Conservation (phyloP, 2,113 vertebrate species). For the Ranitomeya variabilis region DNA sequence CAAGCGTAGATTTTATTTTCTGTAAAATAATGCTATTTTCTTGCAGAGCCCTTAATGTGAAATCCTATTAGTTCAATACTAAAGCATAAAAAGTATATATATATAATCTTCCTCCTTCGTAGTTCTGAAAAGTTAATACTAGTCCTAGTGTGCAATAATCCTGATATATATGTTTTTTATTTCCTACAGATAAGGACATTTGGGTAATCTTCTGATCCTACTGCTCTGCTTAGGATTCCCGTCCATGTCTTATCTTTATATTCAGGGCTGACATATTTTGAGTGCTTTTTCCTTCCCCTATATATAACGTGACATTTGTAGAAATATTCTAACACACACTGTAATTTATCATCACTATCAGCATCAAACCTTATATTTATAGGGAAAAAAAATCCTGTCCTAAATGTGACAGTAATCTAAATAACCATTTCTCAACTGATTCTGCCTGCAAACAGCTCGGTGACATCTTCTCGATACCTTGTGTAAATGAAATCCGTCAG, state of each 20-base stretch:
- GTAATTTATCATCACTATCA: conserved; percentile 51
- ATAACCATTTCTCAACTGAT: conserved; percentile 37
- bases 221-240: conserved; percentile 28
- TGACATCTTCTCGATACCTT: conserved; percentile 44
- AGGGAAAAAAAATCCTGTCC: conserved; percentile 37
- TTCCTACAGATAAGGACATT: neutral
- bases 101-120: neutral
- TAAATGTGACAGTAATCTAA: conserved; percentile 51
- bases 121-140: neutral
- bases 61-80: neutral
- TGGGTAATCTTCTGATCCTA: conserved; percentile 10
- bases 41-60: neutral
- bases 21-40: neutral
- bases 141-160: neutral
- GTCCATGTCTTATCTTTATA: conserved; percentile 30
- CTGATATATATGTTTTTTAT: conserved; percentile 23
- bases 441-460: conserved; percentile 15
- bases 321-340: conserved; percentile 33
- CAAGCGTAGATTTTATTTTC: too few species aligned
- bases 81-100: neutral
- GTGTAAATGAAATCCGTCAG: conserved; percentile 42
- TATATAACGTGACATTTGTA: conserved; percentile 45
- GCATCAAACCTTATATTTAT: conserved; percentile 48
- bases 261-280: conserved; percentile 42
- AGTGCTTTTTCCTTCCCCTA: conserved; percentile 43